Conservation (phyloP, 2,888 invertebrate species). For the Phytoseiulus persimilis region DNA sequence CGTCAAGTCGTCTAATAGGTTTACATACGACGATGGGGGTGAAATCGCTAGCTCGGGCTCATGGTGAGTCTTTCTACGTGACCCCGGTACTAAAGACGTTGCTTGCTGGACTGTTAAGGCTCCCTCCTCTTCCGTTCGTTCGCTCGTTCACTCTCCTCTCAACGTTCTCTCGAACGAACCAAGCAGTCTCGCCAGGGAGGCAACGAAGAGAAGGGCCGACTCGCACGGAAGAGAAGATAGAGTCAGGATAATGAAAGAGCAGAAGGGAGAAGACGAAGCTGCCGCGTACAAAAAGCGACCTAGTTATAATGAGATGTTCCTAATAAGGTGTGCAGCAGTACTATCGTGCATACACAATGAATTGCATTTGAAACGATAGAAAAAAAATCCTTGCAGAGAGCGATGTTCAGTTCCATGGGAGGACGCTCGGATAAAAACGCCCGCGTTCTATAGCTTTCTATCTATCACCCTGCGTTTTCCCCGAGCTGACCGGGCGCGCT, state of each 20-base stretch:
- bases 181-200: neutral
- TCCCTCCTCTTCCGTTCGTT: neutral
- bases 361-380: conserved; percentile 17
- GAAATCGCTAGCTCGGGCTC: neutral
- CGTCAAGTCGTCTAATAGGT: neutral
- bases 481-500: neutral
- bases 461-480: neutral
- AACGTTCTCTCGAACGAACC: neutral
- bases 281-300: neutral
- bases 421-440: neutral
- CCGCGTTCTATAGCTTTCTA: neutral
- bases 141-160: neutral
- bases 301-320: conserved; percentile 35
- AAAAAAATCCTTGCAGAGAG: neutral
- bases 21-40: neutral
- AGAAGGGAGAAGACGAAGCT: neutral
- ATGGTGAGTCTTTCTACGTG: neutral
- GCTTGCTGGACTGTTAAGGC: neutral
- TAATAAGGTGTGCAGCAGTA: conserved; percentile 7
- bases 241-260: neutral
- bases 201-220: neutral
- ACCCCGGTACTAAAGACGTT: neutral
- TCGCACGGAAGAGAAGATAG: neutral
- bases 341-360: conserved; percentile 39
- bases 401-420: neutral